These are phyloP conservation scores for Paramisgurnus dabryanus DNA, from an alignment of 2,113 vertebrate species.

Conservation along the genomic window DNA sequence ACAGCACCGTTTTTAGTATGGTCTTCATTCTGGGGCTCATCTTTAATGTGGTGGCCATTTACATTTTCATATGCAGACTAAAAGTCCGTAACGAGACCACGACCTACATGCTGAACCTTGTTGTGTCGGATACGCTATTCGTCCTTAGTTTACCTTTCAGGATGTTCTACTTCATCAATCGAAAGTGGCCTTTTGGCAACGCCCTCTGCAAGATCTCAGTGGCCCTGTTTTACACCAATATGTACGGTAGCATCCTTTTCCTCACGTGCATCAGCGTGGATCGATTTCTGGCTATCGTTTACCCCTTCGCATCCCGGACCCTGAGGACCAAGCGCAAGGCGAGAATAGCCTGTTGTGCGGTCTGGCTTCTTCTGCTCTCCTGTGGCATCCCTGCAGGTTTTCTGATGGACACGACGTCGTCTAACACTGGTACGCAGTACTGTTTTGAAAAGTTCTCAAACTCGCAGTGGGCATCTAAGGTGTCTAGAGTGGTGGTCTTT, in stretches of 20 bases:
- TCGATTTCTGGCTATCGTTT: conserved; percentile 83
- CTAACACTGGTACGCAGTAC: conserved; percentile 15
- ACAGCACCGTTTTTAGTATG: conserved; percentile 80
- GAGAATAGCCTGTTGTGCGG: conserved; percentile 73
- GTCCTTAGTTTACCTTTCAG: conserved; percentile 84
- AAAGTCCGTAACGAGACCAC: conserved; percentile 84
- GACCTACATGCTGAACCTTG: conserved; percentile 86
- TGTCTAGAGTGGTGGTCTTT: conserved; percentile 84
- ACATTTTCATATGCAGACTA: conserved; percentile 79
- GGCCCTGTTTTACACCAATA: conserved; percentile 82
- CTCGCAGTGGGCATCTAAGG: conserved; percentile 78
- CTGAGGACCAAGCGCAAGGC: conserved; percentile 81
- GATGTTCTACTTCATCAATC: conserved; percentile 80
- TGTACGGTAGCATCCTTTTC: conserved; percentile 87
- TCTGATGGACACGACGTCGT: conserved; percentile 69
- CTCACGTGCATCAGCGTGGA: conserved; percentile 85
- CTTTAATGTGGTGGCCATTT: conserved; percentile 81
- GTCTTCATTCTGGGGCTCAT: conserved; percentile 84
- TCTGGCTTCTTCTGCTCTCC: conserved; percentile 81
- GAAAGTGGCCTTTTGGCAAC: conserved; percentile 81
- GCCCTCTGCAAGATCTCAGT: conserved; percentile 82
- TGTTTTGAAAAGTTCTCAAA: conserved; percentile 85
- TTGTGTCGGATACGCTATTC: conserved; percentile 81
- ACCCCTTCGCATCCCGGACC: conserved; percentile 81
- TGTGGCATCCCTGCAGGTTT: conserved; percentile 79